Percentiles rank a stretch among this genome's conserved stretches.
These are phyloP conservation scores for Leptopterna dolabrata DNA, from an alignment of 2,888 invertebrate genomes.

Conservation along the genomic window DNA sequence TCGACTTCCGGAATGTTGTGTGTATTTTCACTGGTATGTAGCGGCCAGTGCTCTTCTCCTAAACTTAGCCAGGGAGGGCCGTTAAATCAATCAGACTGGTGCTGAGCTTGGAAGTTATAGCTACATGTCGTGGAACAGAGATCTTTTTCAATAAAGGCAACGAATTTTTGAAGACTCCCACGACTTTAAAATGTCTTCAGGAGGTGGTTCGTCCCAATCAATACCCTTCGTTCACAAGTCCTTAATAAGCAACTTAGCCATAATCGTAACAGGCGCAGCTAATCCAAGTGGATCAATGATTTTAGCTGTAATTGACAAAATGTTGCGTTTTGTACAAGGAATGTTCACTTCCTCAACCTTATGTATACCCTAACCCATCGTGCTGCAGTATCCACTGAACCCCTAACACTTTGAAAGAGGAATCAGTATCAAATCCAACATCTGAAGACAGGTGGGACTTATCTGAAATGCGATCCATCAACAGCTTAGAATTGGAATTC, in stretches of 20 bases:
- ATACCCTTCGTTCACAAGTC: neutral
- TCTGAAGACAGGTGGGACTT: neutral
- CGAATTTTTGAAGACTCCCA: neutral
- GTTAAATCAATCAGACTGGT: neutral
- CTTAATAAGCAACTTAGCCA: neutral
- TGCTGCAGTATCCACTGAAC: neutral
- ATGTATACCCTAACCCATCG: neutral
- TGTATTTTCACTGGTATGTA: too few species aligned
- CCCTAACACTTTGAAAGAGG: neutral
- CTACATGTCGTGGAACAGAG: neutral
- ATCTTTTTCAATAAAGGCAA: neutral
- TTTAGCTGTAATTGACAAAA: neutral
- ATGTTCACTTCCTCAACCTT: neutral
- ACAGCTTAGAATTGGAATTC: neutral
- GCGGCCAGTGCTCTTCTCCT: neutral
- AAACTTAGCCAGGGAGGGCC: neutral
- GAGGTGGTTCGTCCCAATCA: slow-evolving; percentile 13
- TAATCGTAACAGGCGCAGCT: neutral
- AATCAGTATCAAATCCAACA: neutral
- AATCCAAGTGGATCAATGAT: slow-evolving; percentile 27
- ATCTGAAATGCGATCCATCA: neutral
- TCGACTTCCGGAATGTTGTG: too few species aligned
- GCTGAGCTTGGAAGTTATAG: neutral
- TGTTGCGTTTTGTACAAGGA: neutral
- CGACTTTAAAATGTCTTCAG: neutral